These are phyloP conservation scores for Andrena trimmerana DNA, from an alignment of 2,888 invertebrate genomes.

Conservation along the genomic window DNA sequence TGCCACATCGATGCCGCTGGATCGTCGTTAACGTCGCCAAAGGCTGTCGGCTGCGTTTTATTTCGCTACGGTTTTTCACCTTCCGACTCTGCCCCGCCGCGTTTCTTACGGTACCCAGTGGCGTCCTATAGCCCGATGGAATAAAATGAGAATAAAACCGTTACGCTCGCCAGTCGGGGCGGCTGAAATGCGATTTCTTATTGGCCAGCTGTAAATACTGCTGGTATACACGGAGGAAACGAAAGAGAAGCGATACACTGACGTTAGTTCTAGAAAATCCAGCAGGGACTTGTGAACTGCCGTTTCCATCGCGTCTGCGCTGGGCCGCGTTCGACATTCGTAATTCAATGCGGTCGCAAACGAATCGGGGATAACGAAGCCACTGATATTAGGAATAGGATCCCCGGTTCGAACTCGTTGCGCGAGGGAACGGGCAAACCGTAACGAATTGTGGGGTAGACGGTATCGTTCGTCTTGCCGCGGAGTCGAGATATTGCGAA, in stretches of 20 bases:
- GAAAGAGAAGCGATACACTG: background rate
- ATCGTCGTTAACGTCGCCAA: constrained; percentile 23
- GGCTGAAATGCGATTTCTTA: constrained; percentile 27
- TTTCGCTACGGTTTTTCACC: constrained; percentile 25
- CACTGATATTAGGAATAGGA: background rate
- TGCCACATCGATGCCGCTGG: constrained; percentile 2
- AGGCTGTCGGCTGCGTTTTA: background rate
- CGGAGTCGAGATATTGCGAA: background rate
- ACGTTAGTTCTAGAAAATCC: background rate
- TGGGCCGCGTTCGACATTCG: background rate
- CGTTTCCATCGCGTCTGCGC: background rate
- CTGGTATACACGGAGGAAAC: background rate
- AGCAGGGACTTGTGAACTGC: constrained; percentile 4
- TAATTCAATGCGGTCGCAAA: constrained; percentile 13
- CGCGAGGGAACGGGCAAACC: background rate
- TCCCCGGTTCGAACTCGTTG: background rate
- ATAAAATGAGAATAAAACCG: constrained; percentile 26
- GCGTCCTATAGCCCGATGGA: constrained; percentile 16
- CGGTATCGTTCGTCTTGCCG: background rate
- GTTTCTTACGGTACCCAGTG: background rate
- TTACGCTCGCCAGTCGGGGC: background rate
- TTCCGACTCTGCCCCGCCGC: background rate
- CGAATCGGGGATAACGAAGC: constrained; percentile 2
- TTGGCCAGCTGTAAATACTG: constrained; percentile 29
- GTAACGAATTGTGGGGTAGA: background rate